Conservation (phyloP, 2,797 vertebrate species). For the Phalloptychus januarius region DNA sequence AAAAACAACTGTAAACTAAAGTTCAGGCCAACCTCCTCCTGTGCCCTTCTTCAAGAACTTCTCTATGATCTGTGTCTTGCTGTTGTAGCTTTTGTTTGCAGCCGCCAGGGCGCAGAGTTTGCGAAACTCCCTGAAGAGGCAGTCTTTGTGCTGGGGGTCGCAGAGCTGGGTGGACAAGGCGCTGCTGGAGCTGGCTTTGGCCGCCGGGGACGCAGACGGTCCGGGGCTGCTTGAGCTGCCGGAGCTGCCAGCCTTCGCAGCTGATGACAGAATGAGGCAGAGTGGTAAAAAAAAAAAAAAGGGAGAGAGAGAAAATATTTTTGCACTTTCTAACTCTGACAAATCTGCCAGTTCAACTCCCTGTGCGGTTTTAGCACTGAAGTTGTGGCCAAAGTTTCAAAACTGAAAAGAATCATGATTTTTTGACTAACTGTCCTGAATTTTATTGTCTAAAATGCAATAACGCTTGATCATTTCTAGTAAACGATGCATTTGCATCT, state of each 20-base stretch:
- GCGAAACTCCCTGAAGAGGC: constrained; percentile 91
- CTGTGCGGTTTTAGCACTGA: background rate
- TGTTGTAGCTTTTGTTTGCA: constrained; percentile 92
- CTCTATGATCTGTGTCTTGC: constrained; percentile 95
- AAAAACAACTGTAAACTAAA: background rate
- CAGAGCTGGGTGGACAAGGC: constrained; percentile 83
- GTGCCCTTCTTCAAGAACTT: constrained; percentile 92
- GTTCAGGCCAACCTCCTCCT: constrained; percentile 81
- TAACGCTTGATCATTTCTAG: too few species aligned
- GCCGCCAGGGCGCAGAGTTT: constrained; percentile 93
- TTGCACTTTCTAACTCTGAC: background rate
- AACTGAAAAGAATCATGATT: background rate
- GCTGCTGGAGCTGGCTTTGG: constrained; percentile 68
- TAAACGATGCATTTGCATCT: too few species aligned
- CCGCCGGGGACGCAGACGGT: constrained; percentile 59
- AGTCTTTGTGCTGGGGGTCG: constrained; percentile 93
- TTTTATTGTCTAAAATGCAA: too few species aligned
- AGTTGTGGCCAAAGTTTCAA: background rate
- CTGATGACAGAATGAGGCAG: constrained; percentile 46
- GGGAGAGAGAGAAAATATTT: background rate
- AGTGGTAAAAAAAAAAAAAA: background rate
- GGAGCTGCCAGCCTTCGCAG: constrained; percentile 76
- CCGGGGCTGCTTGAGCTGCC: constrained; percentile 67
- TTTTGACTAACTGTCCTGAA: background rate
- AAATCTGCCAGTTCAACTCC: background rate